These are phyloP conservation scores for Oreochromis aureus DNA, from an alignment of 2,113 vertebrate genomes.

Conservation along the genomic window DNA sequence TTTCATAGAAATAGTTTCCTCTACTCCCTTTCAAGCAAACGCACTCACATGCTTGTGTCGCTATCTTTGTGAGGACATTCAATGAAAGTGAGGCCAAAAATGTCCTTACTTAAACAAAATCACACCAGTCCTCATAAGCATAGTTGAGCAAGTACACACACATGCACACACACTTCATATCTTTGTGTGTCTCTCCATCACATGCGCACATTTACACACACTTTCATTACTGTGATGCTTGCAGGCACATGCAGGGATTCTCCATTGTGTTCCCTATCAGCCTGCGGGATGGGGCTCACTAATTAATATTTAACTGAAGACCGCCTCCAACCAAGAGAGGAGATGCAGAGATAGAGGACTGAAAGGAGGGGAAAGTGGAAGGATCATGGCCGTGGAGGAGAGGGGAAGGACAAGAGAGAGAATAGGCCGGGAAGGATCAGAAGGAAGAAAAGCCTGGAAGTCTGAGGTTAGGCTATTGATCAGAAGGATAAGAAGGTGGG, in stretches of 20 bases:
- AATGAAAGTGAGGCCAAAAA: background rate
- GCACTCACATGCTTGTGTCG: background rate
- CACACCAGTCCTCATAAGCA: background rate
- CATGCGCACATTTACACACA: background rate
- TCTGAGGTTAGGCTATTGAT: constrained; percentile 26
- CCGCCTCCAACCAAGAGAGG: constrained; percentile 46
- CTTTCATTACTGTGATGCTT: constrained; percentile 55
- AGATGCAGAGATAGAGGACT: constrained; percentile 37
- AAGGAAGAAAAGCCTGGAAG: constrained; percentile 2
- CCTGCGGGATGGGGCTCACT: constrained; percentile 55
- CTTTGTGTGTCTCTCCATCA: background rate
- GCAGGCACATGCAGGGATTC: constrained; percentile 60
- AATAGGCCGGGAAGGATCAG: background rate
- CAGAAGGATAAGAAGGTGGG: constrained; percentile 34
- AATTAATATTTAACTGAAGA: constrained; percentile 73
- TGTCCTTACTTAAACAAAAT: background rate
- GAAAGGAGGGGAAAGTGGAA: constrained; percentile 3
- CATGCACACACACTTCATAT: background rate
- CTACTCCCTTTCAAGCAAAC: background rate
- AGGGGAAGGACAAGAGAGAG: background rate
- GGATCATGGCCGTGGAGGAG: constrained; percentile 2
- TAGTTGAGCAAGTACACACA: background rate
- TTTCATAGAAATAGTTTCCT: background rate
- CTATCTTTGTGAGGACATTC: background rate
- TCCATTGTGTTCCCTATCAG: constrained; percentile 66